These are phyloP conservation scores for Mormyrus proboscirostris DNA, from an alignment of 2,797 vertebrate genomes.

Conservation along the genomic window DNA sequence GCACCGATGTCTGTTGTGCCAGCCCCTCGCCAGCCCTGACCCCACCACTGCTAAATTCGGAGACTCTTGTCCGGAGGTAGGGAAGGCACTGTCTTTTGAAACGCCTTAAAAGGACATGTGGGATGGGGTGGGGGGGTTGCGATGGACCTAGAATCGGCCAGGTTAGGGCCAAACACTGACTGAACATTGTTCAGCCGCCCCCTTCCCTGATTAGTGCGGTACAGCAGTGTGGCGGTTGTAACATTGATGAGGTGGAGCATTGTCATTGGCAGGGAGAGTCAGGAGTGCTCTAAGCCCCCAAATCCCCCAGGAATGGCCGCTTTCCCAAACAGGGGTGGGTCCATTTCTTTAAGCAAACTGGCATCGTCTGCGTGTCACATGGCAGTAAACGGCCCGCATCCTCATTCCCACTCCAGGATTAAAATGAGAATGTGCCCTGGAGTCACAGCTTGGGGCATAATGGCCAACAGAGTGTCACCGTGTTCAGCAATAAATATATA, in stretches of 20 bases:
- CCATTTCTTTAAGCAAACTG: not conserved
- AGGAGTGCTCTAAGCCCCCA: not conserved
- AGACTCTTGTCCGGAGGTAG: conserved; percentile 47
- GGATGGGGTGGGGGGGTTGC: conserved; percentile 39
- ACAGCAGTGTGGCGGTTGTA: not conserved
- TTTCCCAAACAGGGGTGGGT: not conserved
- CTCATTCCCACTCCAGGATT: not conserved
- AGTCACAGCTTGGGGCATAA: not conserved
- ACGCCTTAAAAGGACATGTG: conserved; percentile 44
- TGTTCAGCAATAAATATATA: not conserved
- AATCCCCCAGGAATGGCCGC: no score
- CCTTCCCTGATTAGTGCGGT: not conserved
- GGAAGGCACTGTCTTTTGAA: conserved; percentile 34
- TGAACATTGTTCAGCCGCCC: not conserved
- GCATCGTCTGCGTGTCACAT: not conserved
- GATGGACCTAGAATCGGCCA: conserved; percentile 22
- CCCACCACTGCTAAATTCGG: conserved; percentile 50
- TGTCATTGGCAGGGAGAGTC: not conserved
- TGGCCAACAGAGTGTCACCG: not conserved
- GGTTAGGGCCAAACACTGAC: not conserved
- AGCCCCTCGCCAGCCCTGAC: conserved; percentile 35
- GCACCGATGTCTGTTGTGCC: conserved; percentile 40
- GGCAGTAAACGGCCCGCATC: no score
- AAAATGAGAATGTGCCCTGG: not conserved
- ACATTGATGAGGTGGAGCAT: not conserved